A percentile compares a stretch with the other conserved stretches of the same genome.
These are phyloP conservation scores for Enteromius viviparus DNA, from an alignment of 2,797 vertebrate genomes.

Conservation along the genomic window DNA sequence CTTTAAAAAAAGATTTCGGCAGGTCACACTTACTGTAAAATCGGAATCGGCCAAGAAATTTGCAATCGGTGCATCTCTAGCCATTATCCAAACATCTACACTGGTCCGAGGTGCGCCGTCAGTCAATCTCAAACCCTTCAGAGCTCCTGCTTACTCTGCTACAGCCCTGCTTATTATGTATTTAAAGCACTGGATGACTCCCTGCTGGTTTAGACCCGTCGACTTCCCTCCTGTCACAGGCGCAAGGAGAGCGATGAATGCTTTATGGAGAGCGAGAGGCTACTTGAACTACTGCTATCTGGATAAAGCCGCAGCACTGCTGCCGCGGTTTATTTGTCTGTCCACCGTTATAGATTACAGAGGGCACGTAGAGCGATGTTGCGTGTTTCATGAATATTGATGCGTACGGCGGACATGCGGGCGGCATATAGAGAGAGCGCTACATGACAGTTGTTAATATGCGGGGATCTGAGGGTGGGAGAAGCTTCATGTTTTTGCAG, in stretches of 20 bases:
- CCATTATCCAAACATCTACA: background rate
- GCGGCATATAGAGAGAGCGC: background rate
- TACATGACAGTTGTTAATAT: constrained; percentile 48
- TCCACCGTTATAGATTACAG: constrained; percentile 38
- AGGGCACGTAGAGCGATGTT: constrained; percentile 20
- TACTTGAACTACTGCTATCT: constrained; percentile 32
- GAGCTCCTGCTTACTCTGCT: constrained; percentile 14
- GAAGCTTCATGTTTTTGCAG: constrained; percentile 40
- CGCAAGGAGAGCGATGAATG: constrained; percentile 45
- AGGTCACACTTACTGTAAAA: too few species aligned
- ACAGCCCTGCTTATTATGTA: constrained; percentile 38
- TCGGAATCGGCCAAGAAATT: too few species aligned
- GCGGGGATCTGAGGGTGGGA: constrained; percentile 39
- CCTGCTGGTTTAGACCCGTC: constrained; percentile 34
- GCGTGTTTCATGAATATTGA: constrained; percentile 57
- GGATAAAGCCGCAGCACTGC: constrained; percentile 22
- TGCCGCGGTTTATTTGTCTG: background rate
- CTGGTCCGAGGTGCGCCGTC: constrained; percentile 2
- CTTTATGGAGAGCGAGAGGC: constrained; percentile 34
- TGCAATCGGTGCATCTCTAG: too few species aligned
- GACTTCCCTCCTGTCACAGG: constrained; percentile 29
- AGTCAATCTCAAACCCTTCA: constrained; percentile 8
- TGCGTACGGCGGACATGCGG: background rate
- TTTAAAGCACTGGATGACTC: constrained; percentile 47
- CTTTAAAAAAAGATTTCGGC: too few species aligned